Evolutionary conservation across 2,888 invertebrate genomes (phyloP), one percentile per base, ranked within the genome.

Genomic region (Orchesella flavescens): DNA sequence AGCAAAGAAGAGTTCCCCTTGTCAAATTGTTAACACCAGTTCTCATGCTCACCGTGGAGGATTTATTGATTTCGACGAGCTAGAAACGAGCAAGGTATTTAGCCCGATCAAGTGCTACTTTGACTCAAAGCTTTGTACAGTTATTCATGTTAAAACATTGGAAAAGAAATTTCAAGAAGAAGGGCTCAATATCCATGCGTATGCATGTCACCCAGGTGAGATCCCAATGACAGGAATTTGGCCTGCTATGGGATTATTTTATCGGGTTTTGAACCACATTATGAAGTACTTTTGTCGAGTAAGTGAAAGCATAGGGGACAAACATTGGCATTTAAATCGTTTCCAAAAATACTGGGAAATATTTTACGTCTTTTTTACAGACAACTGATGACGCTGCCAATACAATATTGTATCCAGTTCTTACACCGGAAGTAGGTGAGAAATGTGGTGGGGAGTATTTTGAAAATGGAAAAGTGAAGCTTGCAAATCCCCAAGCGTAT

Each of bases 71-170:
- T 95, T 95, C 89, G 92, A 94, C 1, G 94, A 96, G 89, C 93
- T 96, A 66, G 94, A 95, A 89, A 82, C 71, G 1, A 69, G 81
- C 69, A 81, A 81, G 49, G 81, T 81, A 7, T 81, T 74, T 53
- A 69, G 81, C 46, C 34, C 81, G 15, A 13, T 81, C 23, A 81
- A 87, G 23, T 94, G 95, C 0, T 97, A 97, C 89, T 93, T 94
- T 15, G 95, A 95, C 90, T 95, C 96, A 17, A 97, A 97, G 92
- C 91, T 96, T 73, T 96, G 95, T n/a, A 95, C 95, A 92, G 85
- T 90, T 86, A 90, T 94, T 86, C 93, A 92, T 88, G 92, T 93
- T 0, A 92, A 92, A 88, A 91, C 92, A 86, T 89, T 95, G 53
- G 93, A 94, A 89, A 90, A 91, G 53, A 84, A 92, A 2, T 89